These are phyloP conservation scores for Terrapene triunguis DNA, from an alignment of 2,113 vertebrate species.

Conservation along the genomic window DNA sequence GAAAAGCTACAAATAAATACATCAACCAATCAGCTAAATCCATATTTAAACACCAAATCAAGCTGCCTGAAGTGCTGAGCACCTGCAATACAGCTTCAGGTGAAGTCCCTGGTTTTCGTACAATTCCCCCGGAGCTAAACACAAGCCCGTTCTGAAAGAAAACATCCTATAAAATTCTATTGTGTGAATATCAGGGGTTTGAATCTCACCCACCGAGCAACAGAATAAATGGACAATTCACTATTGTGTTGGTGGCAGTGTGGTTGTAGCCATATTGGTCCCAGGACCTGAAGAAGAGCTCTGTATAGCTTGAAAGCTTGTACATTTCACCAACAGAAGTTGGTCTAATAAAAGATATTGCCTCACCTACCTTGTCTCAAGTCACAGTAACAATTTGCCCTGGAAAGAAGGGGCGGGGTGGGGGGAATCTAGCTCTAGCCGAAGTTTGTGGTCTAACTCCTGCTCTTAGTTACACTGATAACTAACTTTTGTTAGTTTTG, in stretches of 20 bases:
- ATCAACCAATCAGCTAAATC: not conserved
- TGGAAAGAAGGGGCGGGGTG: not conserved
- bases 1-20: not conserved
- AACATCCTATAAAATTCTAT: not conserved
- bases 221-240: not conserved
- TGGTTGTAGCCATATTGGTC: not conserved
- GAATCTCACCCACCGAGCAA: not conserved
- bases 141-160: not conserved
- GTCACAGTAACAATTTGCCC: not conserved
- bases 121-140: not conserved
- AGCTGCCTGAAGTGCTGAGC: too few relatives aligned
- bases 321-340: not conserved
- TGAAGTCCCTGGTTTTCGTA: not conserved
- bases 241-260: too few relatives aligned
- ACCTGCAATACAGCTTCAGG: not conserved
- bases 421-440: not conserved
- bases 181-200: not conserved
- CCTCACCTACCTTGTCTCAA: not conserved
- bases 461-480: not conserved
- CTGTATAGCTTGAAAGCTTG: not conserved
- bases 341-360: not conserved
- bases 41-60: too few relatives aligned
- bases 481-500: not conserved
- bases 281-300: not conserved
- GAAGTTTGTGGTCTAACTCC: not conserved